A percentile compares a stretch with the other conserved stretches of the same genome.
Conservation (phyloP, 2,797 vertebrate species). For the Amniataba percoides region DNA sequence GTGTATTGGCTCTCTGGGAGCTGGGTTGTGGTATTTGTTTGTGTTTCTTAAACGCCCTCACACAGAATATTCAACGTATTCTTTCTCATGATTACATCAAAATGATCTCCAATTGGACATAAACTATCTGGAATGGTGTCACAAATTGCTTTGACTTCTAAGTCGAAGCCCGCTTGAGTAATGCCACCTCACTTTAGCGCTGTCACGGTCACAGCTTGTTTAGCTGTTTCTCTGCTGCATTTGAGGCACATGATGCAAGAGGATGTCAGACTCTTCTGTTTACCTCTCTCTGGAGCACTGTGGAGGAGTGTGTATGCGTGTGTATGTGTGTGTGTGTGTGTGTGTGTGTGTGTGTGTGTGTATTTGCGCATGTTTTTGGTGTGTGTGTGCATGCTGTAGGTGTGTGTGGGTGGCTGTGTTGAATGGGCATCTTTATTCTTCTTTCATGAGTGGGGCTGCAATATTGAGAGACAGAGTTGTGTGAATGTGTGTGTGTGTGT, state of each 20-base stretch:
- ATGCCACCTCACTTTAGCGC: slow-evolving; percentile 80
- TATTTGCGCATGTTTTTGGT: slow-evolving; percentile 8
- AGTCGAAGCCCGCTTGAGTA: slow-evolving; percentile 70
- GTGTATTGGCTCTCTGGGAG: slow-evolving; percentile 18
- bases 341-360: slow-evolving; percentile 42
- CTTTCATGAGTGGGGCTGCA: slow-evolving; percentile 66
- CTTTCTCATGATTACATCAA: slow-evolving; percentile 72
- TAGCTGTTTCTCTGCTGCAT: slow-evolving; percentile 78
- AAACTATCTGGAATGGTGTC: slow-evolving; percentile 64
- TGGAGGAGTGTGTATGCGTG: slow-evolving; percentile 68
- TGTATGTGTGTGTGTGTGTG: slow-evolving; percentile 28
- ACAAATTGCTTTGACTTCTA: slow-evolving; percentile 81
- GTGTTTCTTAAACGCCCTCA: slow-evolving; percentile 34
- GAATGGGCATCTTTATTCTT: slow-evolving; percentile 78
- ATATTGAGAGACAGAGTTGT: slow-evolving; percentile 48
- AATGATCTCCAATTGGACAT: slow-evolving; percentile 65
- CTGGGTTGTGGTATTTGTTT: slow-evolving; percentile 37
- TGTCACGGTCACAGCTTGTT: slow-evolving; percentile 82
- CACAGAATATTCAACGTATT: slow-evolving; percentile 52
- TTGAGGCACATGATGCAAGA: slow-evolving; percentile 84
- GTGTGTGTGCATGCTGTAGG: slow-evolving; percentile 64
- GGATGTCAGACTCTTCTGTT: slow-evolving; percentile 85
- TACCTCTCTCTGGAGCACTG: slow-evolving; percentile 77
- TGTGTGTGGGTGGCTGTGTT: slow-evolving; percentile 79
- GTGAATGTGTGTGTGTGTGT: slow-evolving; percentile 25